Conservation (phyloP, 2,113 vertebrate species). For the Nibea albiflora region DNA sequence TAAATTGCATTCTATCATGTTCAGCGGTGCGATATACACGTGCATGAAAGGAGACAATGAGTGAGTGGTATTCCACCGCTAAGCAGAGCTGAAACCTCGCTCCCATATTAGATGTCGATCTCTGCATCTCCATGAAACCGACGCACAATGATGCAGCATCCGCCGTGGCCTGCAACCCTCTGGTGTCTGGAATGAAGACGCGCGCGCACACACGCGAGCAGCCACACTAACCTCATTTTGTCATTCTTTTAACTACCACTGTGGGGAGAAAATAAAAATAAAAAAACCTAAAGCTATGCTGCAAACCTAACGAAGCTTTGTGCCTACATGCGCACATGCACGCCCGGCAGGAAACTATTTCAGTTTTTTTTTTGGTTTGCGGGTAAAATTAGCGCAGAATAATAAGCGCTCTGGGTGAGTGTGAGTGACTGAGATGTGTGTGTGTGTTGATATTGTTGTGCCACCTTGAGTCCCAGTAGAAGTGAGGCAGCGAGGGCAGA, state of each 20-base stretch:
- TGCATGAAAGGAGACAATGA: constrained; percentile 17
- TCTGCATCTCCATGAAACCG: neutral
- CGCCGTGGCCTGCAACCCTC: constrained; percentile 10
- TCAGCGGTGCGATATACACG: constrained; percentile 4
- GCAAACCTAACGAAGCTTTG: neutral
- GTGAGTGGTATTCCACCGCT: neutral
- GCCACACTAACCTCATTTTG: constrained; percentile 28
- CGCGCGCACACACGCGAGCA: neutral
- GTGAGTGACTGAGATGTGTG: neutral
- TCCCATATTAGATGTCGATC: constrained; percentile 13
- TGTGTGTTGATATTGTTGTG: constrained; percentile 44
- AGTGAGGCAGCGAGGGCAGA: constrained; percentile 50
- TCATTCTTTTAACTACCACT: constrained; percentile 19
- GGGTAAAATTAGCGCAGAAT: constrained; percentile 25
- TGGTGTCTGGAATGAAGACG: constrained; percentile 1
- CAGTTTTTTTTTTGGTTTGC: neutral
- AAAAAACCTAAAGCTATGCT: too few relatives aligned
- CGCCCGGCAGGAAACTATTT: constrained; percentile 20
- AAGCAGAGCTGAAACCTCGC: constrained; percentile 15
- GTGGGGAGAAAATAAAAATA: neutral
- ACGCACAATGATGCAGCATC: constrained; percentile 8
- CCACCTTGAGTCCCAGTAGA: constrained; percentile 50
- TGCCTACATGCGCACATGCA: neutral
- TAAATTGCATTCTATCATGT: constrained; percentile 22
- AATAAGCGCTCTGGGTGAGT: constrained; percentile 11